A percentile compares a stretch with the other conserved stretches of the same genome.
phyloP scores from a whole-genome alignment of 2,113 vertebrate species.

The Chaetodon trifascialis region DNA sequence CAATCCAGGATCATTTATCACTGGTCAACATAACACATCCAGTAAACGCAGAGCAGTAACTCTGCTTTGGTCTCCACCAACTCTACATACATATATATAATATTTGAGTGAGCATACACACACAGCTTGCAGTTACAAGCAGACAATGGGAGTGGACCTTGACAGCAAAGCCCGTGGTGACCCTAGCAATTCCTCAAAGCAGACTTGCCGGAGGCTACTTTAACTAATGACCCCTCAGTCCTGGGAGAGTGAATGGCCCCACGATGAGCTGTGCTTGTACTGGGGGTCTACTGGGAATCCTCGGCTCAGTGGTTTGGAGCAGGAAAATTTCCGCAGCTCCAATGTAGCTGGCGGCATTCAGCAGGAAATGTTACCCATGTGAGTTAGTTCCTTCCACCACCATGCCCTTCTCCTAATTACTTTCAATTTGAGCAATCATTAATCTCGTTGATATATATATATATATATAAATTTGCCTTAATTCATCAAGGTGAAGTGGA shows the following conservation, averaged over 20 bases:
- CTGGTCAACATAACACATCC: no score
- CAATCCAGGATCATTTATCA: background rate
- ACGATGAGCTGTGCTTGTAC: slow-evolving; percentile 16
- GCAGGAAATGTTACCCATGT: slow-evolving; percentile 1
- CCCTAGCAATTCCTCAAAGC: background rate
- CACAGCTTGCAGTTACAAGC: background rate
- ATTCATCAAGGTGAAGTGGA: slow-evolving; percentile 20
- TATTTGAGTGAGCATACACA: background rate
- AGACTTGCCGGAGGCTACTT: slow-evolving; percentile 29
- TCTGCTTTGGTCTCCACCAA: no score
- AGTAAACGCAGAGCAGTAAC: no score
- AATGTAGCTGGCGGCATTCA: slow-evolving; percentile 30
- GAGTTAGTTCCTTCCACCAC: slow-evolving; percentile 51
- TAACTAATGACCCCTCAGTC: slow-evolving; percentile 43
- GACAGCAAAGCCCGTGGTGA: background rate
- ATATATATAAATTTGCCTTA: slow-evolving; percentile 10
- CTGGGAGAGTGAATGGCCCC: slow-evolving; percentile 8
- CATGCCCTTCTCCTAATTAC: slow-evolving; percentile 63
- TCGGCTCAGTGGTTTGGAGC: slow-evolving; percentile 44
- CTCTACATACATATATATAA: background rate
- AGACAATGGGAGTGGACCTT: background rate
- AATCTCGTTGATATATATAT: slow-evolving; percentile 28
- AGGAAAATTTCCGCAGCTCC: slow-evolving; percentile 11
- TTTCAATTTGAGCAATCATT: slow-evolving; percentile 64
- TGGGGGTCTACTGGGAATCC: slow-evolving; percentile 8